These are phyloP conservation scores for Rotaria sp. DNA, from an alignment of 2,888 invertebrate species.

Conservation along the genomic window DNA sequence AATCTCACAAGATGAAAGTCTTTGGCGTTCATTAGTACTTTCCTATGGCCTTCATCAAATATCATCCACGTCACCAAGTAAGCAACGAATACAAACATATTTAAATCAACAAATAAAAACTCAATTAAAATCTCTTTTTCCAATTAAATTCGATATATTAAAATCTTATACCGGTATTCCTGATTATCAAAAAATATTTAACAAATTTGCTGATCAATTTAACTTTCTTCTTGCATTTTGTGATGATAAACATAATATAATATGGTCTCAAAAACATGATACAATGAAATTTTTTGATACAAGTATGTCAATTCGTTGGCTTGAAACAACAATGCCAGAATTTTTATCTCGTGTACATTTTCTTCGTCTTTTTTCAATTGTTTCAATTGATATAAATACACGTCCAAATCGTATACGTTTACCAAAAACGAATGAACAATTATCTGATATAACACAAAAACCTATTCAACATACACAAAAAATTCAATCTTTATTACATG, in stretches of 20 bases:
- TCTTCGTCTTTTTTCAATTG: not conserved
- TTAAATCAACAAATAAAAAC: not conserved
- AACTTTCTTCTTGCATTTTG: not conserved
- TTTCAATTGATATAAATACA: not conserved
- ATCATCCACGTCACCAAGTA: not conserved
- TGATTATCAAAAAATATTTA: not conserved
- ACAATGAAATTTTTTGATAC: not conserved
- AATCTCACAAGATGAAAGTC: constrained; percentile 14
- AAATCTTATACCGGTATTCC: constrained; percentile 2
- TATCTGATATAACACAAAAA: not conserved
- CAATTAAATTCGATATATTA: not conserved
- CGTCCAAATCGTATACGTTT: not conserved
- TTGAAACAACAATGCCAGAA: not conserved
- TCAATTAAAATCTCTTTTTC: not conserved
- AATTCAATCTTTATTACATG: not conserved
- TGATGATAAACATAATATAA: constrained; percentile 12
- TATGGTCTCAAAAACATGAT: not conserved
- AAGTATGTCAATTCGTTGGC: not conserved
- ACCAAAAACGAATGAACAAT: not conserved
- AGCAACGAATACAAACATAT: not conserved
- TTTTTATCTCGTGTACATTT: not conserved
- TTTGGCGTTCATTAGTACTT: constrained; percentile 1
- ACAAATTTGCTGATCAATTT: not conserved
- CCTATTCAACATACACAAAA: not conserved
- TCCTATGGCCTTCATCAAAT: not conserved